Conservation (phyloP, 2,113 vertebrate genomes). For the Myotis brandtii region DNA sequence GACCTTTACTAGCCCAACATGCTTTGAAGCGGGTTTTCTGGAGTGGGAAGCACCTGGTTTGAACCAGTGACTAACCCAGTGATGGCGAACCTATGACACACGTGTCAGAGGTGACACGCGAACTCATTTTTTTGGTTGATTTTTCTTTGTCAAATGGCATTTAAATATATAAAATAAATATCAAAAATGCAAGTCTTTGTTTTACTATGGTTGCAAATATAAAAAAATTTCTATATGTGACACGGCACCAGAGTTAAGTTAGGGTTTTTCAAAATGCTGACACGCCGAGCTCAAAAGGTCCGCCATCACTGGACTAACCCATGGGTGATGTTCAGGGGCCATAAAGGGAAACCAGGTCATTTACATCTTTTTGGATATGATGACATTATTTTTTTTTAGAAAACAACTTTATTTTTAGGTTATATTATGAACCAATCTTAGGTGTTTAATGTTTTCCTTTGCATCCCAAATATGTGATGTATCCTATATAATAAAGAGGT, state of each 20-base stretch:
- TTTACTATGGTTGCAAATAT: too few relatives aligned
- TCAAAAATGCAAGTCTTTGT: too few relatives aligned
- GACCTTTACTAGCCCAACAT: not conserved
- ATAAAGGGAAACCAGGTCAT: not conserved
- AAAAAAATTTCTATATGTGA: too few relatives aligned
- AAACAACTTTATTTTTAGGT: slow-evolving; percentile 33
- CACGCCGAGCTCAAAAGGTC: too few relatives aligned
- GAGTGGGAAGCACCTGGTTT: not conserved
- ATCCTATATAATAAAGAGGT: too few relatives aligned
- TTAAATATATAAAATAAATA: too few relatives aligned
- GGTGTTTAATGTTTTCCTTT: not conserved
- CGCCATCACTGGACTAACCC: not conserved
- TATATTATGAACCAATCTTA: not conserved
- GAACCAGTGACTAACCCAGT: not conserved
- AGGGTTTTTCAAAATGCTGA: too few relatives aligned
- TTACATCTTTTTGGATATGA: not conserved
- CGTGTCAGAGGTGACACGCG: too few relatives aligned
- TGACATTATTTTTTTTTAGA: not conserved
- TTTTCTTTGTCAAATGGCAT: too few relatives aligned
- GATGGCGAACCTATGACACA: too few relatives aligned
- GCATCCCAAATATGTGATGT: not conserved
- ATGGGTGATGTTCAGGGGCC: not conserved
- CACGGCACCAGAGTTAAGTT: too few relatives aligned
- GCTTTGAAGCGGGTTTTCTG: not conserved
- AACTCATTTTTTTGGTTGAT: too few relatives aligned